Base-by-base conservation (phyloP, 2,113 vertebrate species). In the Coptodon bakossiorum region DNA sequence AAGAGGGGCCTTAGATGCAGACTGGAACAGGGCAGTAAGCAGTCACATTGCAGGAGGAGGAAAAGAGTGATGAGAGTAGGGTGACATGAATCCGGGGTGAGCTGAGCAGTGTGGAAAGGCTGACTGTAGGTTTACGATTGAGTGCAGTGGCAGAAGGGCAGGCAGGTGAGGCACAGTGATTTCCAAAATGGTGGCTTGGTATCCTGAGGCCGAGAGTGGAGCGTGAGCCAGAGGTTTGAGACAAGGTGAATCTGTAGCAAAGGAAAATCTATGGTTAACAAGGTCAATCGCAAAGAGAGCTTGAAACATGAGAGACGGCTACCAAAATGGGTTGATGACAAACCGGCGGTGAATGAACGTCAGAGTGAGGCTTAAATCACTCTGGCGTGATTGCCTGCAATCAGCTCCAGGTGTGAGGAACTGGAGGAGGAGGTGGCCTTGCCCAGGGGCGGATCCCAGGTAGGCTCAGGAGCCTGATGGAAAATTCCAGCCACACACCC, bases 271-370 rank as follows among this genome's bases (percentile, higher is more conserved):
- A 54, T 24, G 53, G 10, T 14, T 56, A 27, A 56, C 22, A 56
- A 56, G 22, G 54, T 56, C 6, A 7, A 56, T 14, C 3, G 4
- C 54, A 56, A 56, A 27, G 12, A 14, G 1, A 56, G 22, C 12
- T 27, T 56, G 22, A 56, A 56, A 14, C 54, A 27, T 0, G 54
- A 7, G 22, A 2, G 54, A 22, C 2, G 0, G 53, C 11, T 56
- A 56, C 22, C 54, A 56, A 27, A 27, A 27, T 14, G 54, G 12
- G 1, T 0, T 56, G 54, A 27, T 14, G 54, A 56, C 22, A 27
- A 56, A 27, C 12, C 0, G 0, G 22, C 0, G 4, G 22, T 27
- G 22, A 56, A 24, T 24, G 3, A 56, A 56, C 4, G 2, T 56
- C 54, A 54, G n/a, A 2, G 1, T 24, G 53, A 54, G 53, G 53